Percentiles rank a stretch among this genome's conserved stretches.
Conservation (phyloP, 2,888 invertebrate genomes). For the Nomada fabriciana region DNA sequence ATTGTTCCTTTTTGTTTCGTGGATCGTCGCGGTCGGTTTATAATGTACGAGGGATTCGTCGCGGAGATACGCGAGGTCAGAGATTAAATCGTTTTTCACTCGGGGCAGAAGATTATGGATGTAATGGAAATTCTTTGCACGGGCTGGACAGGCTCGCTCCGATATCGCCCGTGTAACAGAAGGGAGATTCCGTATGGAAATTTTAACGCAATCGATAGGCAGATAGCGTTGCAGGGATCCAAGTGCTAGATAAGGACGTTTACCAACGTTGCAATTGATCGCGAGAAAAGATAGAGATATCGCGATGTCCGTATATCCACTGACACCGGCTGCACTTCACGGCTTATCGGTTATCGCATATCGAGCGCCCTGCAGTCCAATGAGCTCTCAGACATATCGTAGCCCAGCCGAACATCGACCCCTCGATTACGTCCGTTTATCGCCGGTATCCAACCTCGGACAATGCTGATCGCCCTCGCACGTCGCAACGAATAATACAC, state of each 20-base stretch:
- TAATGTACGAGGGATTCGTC: neutral
- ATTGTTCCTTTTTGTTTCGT: neutral
- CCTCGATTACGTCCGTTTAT: constrained; percentile 66
- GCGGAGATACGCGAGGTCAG: neutral
- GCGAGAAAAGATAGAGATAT: constrained; percentile 52
- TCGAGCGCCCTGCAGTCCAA: constrained; percentile 51
- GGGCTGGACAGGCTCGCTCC: neutral
- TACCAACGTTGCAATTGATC: constrained; percentile 56
- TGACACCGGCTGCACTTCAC: constrained; percentile 50
- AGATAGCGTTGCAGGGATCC: constrained; percentile 23
- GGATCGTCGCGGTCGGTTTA: neutral
- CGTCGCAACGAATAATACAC: constrained; percentile 8
- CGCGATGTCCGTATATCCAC: constrained; percentile 51
- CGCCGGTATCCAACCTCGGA: constrained; percentile 44
- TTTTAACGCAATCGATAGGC: constrained; percentile 22
- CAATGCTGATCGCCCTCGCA: constrained; percentile 52
- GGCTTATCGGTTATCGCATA: constrained; percentile 64
- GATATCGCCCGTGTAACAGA: neutral
- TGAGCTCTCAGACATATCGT: constrained; percentile 61
- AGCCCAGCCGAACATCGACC: constrained; percentile 61
- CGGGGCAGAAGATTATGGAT: neutral
- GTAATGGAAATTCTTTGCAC: neutral
- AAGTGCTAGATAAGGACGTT: constrained; percentile 50
- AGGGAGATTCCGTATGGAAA: neutral
- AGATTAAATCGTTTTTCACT: neutral